A percentile compares a stretch with the other conserved stretches of the same genome.
These are phyloP conservation scores for Tympanuchus pallidicinctus DNA, from an alignment of 2,113 vertebrate genomes.

Conservation along the genomic window DNA sequence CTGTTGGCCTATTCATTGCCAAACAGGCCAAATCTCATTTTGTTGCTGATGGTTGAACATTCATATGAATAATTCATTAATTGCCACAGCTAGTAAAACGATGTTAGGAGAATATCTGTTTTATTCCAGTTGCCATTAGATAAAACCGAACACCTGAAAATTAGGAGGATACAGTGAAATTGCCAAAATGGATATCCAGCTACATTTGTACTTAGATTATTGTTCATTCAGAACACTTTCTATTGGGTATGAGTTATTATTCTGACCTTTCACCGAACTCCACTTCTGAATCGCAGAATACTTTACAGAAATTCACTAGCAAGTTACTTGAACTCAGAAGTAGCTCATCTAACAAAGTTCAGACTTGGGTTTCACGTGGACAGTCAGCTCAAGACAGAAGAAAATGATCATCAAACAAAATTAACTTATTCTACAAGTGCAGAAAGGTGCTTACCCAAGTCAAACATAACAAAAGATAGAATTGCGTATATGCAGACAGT, in stretches of 20 bases:
- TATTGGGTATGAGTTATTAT: conserved; percentile 2
- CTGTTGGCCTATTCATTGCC: background rate
- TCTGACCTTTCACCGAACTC: background rate
- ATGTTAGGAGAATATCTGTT: background rate
- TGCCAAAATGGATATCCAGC: background rate
- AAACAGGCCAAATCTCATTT: background rate
- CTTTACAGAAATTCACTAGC: conserved; percentile 10
- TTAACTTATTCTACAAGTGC: background rate
- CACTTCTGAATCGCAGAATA: background rate
- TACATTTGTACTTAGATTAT: background rate
- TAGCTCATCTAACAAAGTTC: conserved; percentile 6
- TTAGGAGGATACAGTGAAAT: background rate
- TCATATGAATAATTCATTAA: conserved; percentile 26
- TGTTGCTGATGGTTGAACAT: background rate
- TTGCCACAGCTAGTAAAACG: background rate
- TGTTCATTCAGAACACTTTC: background rate
- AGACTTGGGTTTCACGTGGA: background rate
- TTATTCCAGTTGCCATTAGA: background rate
- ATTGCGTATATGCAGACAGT: background rate
- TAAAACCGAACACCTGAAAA: background rate
- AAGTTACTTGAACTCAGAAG: conserved; percentile 8
- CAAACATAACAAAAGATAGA: background rate
- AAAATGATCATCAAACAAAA: background rate
- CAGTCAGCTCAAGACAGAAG: background rate
- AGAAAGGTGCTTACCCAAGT: background rate